Evolutionary conservation across 2,888 invertebrate species (phyloP), one percentile per base, ranked within the genome.

Genomic region (Lasioglossum pauxillum): DNA sequence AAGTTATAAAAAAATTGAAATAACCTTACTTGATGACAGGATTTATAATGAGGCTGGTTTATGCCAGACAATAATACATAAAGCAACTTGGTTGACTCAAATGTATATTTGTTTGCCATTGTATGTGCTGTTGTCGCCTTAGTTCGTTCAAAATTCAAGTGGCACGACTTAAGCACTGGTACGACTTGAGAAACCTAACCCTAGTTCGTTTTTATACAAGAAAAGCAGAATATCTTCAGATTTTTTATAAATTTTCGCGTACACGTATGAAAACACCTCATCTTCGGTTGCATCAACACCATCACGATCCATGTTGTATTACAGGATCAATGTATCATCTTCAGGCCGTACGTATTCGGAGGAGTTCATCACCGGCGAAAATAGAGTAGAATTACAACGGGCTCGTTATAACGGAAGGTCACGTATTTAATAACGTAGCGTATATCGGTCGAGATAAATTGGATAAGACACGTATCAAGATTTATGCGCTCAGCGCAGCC

Each of bases 401-500:
- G 79, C n/a, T 71, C 64, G 81, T 75, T 79, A 67, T 74, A 82
- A 83, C 80, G 72, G 80, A 83, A 82, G 87, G 91, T 89, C 90
- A 90, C 90, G 90, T 90, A 90, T 91, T 90, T 91, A 91, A 91
- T 91, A 88, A 87, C 89, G 90, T 35, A 76, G 38, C 41, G 71
- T 71, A 85, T 87, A 84, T 87, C 84, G 85, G 83, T 67, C 41
- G 71, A 88, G 87, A 88, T 90, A 88, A 88, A 89, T 86, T 83
- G 88, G 87, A 90, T 89, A 86, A 85, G 84, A 81, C 91, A 83
- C 83, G 86, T 89, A 89, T 85, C 86, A 91, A 90, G 91, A 91
- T 91, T 91, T 91, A 91, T 82, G 74, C 82, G 86, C 73, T 78
- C 83, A 73, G 80, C 83, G 78, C 83, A 73, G 80, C 83, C 77